Evolutionary conservation across 2,888 invertebrate genomes (phyloP).

Genomic region (Eristalis tenax): DNA sequence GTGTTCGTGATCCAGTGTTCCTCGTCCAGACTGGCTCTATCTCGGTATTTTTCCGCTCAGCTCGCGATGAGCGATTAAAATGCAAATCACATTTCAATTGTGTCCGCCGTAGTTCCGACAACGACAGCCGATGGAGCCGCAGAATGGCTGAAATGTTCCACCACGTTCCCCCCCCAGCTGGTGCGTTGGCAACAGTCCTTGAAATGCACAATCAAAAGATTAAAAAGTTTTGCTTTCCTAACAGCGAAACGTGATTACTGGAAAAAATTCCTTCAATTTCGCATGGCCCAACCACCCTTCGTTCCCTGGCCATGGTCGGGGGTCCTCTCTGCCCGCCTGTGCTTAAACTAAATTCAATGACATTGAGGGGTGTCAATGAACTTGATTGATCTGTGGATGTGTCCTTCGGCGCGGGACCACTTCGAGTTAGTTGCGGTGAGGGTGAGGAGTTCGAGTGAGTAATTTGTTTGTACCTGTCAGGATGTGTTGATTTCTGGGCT

Average conservation of each 20-base stretch:
- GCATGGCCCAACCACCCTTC: not conserved
- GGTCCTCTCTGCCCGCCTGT: not conserved
- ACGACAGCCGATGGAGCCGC: not conserved
- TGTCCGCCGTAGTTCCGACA: slow-evolving; percentile 10
- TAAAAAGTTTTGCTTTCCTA: slow-evolving; percentile 3
- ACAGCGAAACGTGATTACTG: slow-evolving; percentile 5
- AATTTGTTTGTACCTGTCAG: not conserved
- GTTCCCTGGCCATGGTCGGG: not conserved
- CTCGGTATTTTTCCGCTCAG: slow-evolving; percentile 1
- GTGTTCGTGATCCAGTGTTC: not conserved
- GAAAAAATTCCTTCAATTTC: not conserved
- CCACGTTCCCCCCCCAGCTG: not conserved
- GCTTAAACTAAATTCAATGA: slow-evolving; percentile 15
- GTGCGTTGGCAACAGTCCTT: not conserved
- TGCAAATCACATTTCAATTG: slow-evolving; percentile 44
- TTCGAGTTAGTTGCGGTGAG: too few species aligned
- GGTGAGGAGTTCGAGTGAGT: not conserved
- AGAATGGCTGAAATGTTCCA: slow-evolving; percentile 6
- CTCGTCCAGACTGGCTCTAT: not conserved
- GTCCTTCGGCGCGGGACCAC: not conserved
- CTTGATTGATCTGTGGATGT: slow-evolving; percentile 23
- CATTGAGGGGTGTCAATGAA: slow-evolving; percentile 32
- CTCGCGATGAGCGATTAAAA: slow-evolving; percentile 18
- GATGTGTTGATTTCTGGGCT: not conserved
- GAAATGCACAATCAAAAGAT: slow-evolving; percentile 19